Percentiles rank a stretch among this genome's conserved stretches.
phyloP scores from a whole-genome alignment of 2,113 vertebrate species.

The Nannospalax galili region DNA sequence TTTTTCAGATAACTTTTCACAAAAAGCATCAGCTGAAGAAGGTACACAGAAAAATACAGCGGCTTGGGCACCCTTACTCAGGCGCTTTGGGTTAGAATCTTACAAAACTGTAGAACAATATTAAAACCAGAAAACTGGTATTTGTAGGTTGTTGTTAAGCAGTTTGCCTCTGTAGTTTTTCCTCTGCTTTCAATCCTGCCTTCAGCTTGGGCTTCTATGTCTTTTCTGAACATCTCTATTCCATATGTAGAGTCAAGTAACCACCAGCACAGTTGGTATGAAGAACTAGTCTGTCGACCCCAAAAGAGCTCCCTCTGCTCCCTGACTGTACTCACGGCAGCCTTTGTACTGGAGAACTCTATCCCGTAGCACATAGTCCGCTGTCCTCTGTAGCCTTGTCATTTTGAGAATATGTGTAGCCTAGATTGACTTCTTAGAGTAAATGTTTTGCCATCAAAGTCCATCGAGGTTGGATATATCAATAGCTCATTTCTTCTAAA shows the following conservation, averaged over 20 bases:
- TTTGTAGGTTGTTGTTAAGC: background rate
- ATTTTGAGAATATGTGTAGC: background rate
- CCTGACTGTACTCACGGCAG: background rate
- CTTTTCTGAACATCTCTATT: background rate
- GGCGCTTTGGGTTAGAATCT: background rate
- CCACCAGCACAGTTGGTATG: background rate
- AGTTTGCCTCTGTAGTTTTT: background rate
- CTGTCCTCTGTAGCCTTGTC: background rate
- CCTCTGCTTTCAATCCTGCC: background rate
- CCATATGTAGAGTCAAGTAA: background rate
- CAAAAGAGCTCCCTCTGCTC: background rate
- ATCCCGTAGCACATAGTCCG: background rate
- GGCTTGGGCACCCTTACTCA: background rate
- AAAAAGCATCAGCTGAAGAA: background rate
- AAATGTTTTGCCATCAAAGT: no score
- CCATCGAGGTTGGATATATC: no score
- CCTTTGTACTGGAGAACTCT: fast-evolving
- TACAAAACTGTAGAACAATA: background rate
- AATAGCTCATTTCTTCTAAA: no score
- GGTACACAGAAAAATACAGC: background rate
- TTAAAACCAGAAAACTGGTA: background rate
- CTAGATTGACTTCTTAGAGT: no score
- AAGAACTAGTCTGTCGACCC: background rate
- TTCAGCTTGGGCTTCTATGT: background rate
- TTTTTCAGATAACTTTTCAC: background rate